These are phyloP conservation scores for Physella acuta DNA, from an alignment of 1,140 invertebrate species.

Conservation along the genomic window DNA sequence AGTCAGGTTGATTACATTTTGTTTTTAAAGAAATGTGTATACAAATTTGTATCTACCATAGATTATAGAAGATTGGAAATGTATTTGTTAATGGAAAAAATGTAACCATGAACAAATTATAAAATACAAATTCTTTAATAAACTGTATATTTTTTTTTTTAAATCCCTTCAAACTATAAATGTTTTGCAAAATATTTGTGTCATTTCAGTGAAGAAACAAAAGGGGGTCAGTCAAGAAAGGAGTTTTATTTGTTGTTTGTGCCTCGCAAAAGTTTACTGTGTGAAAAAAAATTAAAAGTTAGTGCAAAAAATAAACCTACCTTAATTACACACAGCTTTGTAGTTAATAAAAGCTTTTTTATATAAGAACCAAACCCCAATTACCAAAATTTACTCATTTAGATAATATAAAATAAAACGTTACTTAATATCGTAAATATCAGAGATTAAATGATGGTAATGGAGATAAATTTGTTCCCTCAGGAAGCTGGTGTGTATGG, in stretches of 20 bases:
- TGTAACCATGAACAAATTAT: no score
- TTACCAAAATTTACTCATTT: not conserved
- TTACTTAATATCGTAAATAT: not conserved
- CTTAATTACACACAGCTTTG: no score
- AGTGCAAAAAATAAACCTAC: no score
- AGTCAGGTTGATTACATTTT: no score
- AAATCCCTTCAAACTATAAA: not conserved
- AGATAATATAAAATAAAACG: not conserved
- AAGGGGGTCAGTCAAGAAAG: slow-evolving; percentile 55
- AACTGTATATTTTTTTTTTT: slow-evolving; percentile 1
- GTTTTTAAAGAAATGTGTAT: no score
- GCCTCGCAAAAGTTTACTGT: slow-evolving; percentile 81
- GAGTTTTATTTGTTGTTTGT: slow-evolving; percentile 80
- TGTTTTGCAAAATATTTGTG: not conserved
- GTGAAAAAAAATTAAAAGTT: slow-evolving; percentile 76
- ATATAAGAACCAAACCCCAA: not conserved
- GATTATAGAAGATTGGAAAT: no score
- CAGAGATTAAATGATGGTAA: not conserved
- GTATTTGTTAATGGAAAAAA: no score
- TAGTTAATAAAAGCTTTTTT: not conserved
- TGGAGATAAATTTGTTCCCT: slow-evolving; percentile 18
- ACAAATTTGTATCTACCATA: no score
- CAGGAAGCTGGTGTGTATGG: slow-evolving; percentile 79
- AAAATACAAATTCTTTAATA: no score
- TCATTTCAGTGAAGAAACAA: slow-evolving; percentile 56